A percentile compares a stretch with the other conserved stretches of the same genome.
These are phyloP conservation scores for Pomatorhinus ruficollis DNA, from an alignment of 2,113 vertebrate species.

Conservation along the genomic window DNA sequence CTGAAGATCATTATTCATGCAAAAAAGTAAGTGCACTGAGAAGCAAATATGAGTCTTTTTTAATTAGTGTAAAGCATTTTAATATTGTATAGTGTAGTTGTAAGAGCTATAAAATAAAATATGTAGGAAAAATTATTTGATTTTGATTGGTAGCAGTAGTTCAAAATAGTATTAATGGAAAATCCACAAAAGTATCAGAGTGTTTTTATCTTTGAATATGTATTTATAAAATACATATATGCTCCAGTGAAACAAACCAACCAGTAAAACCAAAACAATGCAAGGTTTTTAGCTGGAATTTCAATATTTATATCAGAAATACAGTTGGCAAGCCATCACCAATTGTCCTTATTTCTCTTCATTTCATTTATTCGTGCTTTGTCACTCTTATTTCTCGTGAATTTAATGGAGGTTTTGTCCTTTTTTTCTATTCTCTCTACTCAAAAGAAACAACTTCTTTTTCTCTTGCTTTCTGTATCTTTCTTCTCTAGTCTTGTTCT, in stretches of 20 bases:
- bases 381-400: neutral
- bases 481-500: neutral
- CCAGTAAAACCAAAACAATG: neutral
- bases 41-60: neutral
- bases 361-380: neutral
- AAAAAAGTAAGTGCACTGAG: neutral
- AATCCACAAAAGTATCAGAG: neutral
- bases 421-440: neutral
- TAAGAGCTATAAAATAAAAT: neutral
- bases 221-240: neutral
- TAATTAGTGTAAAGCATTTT: neutral
- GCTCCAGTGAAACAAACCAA: neutral
- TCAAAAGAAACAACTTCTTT: neutral
- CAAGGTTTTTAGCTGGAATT: neutral
- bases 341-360: neutral
- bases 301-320: neutral
- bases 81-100: neutral
- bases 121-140: accelerated
- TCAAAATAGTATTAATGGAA: neutral
- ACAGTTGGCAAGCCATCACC: neutral
- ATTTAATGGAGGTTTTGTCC: accelerated
- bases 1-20: neutral
- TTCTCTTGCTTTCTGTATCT: neutral
- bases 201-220: neutral
- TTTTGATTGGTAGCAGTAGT: neutral